Evolutionary conservation across 2,888 invertebrate genomes (phyloP).

Genomic region (Emesis furor): DNA sequence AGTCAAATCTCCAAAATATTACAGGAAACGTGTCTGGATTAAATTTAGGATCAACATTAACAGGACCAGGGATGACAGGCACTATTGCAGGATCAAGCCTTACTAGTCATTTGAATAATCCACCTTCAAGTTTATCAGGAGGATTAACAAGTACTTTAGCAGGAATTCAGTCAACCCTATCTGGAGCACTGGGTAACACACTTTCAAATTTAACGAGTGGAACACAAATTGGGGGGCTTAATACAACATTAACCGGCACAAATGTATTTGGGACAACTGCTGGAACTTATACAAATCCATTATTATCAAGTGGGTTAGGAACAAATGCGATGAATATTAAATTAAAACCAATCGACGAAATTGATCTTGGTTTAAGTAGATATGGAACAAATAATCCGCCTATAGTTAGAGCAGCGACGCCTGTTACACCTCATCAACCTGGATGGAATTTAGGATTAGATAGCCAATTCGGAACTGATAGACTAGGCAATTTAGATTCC

Average conservation of each 20-base stretch:
- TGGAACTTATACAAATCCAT: slow-evolving; percentile 94
- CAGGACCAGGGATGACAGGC: slow-evolving; percentile 88
- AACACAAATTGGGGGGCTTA: slow-evolving; percentile 86
- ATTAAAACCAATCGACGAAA: slow-evolving; percentile 95
- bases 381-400: slow-evolving; percentile 87
- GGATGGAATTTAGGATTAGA: slow-evolving; percentile 93
- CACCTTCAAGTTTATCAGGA: slow-evolving; percentile 86
- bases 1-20: slow-evolving; percentile 88
- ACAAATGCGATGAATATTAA: slow-evolving; percentile 93
- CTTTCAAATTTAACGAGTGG: slow-evolving; percentile 86
- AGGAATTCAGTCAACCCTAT: slow-evolving; percentile 87
- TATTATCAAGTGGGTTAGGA: slow-evolving; percentile 92
- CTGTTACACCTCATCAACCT: slow-evolving; percentile 93
- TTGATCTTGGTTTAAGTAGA: slow-evolving; percentile 93
- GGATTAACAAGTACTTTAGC: slow-evolving; percentile 86
- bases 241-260: slow-evolving; percentile 86
- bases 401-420: slow-evolving; percentile 92
- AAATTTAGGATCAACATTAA: slow-evolving; percentile 86
- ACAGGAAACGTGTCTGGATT: slow-evolving; percentile 87
- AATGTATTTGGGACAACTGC: slow-evolving; percentile 85
- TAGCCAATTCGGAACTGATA: slow-evolving; percentile 92
- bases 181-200: slow-evolving; percentile 87
- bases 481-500: slow-evolving; percentile 90
- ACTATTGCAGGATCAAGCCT: slow-evolving; percentile 89
- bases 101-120: slow-evolving; percentile 88